A percentile compares a stretch with the other conserved stretches of the same genome.
These are phyloP conservation scores for Acanthornis magna DNA, from an alignment of 2,797 vertebrate species.

Conservation along the genomic window DNA sequence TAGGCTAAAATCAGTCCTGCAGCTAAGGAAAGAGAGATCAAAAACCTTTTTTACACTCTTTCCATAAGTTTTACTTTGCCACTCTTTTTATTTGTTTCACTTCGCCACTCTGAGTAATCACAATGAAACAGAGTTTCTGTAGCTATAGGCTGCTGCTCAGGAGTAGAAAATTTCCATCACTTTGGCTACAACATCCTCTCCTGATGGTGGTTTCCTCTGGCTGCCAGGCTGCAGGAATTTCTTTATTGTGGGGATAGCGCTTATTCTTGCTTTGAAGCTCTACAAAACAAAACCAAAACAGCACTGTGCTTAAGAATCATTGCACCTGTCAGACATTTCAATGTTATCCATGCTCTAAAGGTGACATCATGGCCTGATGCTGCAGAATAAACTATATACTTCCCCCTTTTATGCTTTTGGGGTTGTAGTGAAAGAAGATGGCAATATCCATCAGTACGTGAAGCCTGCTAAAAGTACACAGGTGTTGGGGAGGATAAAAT, in stretches of 20 bases:
- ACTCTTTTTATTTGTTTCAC: no score
- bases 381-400: background rate
- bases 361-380: background rate
- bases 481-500: no score
- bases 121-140: background rate
- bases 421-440: background rate
- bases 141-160: background rate
- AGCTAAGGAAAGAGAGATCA: background rate
- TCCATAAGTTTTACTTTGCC: background rate
- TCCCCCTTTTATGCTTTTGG: background rate
- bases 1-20: background rate
- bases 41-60: background rate
- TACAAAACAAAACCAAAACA: conserved; percentile 52
- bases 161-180: conserved; percentile 61
- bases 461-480: background rate
- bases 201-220: conserved; percentile 75
- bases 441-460: background rate
- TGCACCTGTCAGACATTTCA: background rate
- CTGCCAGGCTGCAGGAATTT: conserved; percentile 87
- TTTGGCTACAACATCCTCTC: conserved; percentile 57
- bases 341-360: background rate
- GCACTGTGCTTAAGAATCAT: background rate
- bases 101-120: background rate
- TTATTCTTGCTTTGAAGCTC: conserved; percentile 84
- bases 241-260: conserved; percentile 74